phyloP scores from a whole-genome alignment of 2,888 invertebrate species.

The Anoplius nigerrimus region DNA sequence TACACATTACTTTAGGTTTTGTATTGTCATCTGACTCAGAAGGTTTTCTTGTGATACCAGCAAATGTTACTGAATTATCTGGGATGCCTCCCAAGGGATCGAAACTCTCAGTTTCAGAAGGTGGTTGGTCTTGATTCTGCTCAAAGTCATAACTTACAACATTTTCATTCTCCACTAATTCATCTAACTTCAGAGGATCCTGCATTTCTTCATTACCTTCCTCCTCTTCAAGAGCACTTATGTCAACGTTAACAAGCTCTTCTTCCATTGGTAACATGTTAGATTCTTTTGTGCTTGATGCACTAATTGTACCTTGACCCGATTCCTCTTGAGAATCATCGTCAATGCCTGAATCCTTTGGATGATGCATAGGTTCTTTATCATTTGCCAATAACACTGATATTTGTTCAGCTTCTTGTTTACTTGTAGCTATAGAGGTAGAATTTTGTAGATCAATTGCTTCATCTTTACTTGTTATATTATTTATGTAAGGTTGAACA shows the following conservation, averaged over 20 bases:
- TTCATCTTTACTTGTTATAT: background rate
- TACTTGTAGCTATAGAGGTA: no score
- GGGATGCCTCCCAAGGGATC: no score
- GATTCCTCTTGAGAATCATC: slow-evolving; percentile 46
- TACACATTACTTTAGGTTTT: slow-evolving; percentile 45
- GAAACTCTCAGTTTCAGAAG: no score
- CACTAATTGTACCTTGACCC: background rate
- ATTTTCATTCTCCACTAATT: no score
- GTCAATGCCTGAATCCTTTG: slow-evolving; percentile 50
- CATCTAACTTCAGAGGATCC: background rate
- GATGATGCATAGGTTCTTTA: slow-evolving; percentile 2
- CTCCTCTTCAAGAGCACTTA: background rate
- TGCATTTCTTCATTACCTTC: background rate
- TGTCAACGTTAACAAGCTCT: background rate
- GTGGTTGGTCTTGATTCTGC: no score
- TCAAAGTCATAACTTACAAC: no score
- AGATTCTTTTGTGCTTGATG: background rate
- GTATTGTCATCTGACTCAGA: slow-evolving; percentile 11
- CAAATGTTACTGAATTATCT: no score
- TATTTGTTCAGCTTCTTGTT: no score
- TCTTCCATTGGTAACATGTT: background rate
- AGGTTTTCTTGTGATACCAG: no score
- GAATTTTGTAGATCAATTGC: background rate
- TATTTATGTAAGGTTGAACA: background rate
- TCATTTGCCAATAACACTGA: background rate